phyloP scores from a whole-genome alignment of 2,113 vertebrate species.

The Myotis brandtii region DNA sequence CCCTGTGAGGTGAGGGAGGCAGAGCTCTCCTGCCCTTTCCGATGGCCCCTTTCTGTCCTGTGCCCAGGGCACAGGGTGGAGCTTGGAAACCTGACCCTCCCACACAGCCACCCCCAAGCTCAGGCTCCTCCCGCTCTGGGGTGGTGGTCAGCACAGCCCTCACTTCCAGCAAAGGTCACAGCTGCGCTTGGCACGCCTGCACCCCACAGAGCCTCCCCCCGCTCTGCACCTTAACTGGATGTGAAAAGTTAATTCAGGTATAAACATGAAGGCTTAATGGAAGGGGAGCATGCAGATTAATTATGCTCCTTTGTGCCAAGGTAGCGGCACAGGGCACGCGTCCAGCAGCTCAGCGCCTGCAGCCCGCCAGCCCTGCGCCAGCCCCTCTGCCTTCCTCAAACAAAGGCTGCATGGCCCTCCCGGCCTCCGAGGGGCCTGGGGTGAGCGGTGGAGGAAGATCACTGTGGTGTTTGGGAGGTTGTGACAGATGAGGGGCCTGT shows the following conservation, averaged over 20 bases:
- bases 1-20: accelerated
- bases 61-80: accelerated
- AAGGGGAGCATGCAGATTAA: conserved; percentile 75
- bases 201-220: neutral
- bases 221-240: conserved; percentile 62
- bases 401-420: conserved; percentile 56
- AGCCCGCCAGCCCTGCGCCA: neutral
- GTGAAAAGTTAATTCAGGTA: conserved; percentile 81
- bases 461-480: conserved; percentile 60
- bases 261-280: conserved; percentile 76
- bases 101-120: accelerated
- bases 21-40: accelerated
- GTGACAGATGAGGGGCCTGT: neutral
- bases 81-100: neutral
- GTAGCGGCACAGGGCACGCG: conserved; percentile 12
- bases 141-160: neutral
- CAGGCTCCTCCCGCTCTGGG: neutral
- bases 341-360: conserved; percentile 13
- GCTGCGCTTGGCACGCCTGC: neutral
- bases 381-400: neutral
- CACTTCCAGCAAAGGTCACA: neutral
- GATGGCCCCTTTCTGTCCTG: neutral
- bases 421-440: conserved; percentile 52
- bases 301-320: conserved; percentile 79
- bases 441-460: conserved; percentile 61